These are phyloP conservation scores for Cecidostiba fungosa DNA, from an alignment of 2,888 invertebrate genomes.

Conservation along the genomic window DNA sequence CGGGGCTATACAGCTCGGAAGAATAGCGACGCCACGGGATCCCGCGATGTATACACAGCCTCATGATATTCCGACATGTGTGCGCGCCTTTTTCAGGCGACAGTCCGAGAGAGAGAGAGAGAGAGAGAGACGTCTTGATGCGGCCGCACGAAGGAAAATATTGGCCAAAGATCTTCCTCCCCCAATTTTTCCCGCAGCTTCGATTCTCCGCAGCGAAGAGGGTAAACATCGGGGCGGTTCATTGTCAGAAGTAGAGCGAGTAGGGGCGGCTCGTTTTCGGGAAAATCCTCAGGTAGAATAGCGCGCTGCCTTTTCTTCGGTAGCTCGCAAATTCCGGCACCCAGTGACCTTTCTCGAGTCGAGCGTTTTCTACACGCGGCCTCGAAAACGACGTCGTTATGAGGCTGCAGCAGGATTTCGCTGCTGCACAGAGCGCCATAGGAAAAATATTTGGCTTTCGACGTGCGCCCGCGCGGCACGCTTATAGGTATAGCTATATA, in stretches of 20 bases:
- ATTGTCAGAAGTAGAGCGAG: background rate
- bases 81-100: slow-evolving; percentile 30
- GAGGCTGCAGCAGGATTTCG: background rate
- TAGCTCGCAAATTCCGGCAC: background rate
- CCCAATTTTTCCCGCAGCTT: background rate
- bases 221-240: slow-evolving; percentile 37
- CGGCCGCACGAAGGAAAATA: slow-evolving; percentile 41
- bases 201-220: background rate
- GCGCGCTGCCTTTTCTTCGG: background rate
- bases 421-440: background rate
- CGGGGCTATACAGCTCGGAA: background rate
- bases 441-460: slow-evolving; percentile 54
- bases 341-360: background rate
- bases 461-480: slow-evolving; percentile 25
- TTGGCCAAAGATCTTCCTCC: slow-evolving; percentile 11
- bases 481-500: background rate
- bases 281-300: slow-evolving; percentile 37
- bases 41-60: slow-evolving; percentile 13
- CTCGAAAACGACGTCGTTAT: slow-evolving; percentile 8
- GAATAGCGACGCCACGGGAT: slow-evolving; percentile 14
- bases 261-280: slow-evolving; percentile 40
- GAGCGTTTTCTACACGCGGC: background rate
- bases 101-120: background rate
- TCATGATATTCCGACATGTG: slow-evolving; percentile 39
- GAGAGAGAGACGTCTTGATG: slow-evolving; percentile 23